phyloP scores from a whole-genome alignment of 2,797 vertebrate species.

The Garrulus glandarius region DNA sequence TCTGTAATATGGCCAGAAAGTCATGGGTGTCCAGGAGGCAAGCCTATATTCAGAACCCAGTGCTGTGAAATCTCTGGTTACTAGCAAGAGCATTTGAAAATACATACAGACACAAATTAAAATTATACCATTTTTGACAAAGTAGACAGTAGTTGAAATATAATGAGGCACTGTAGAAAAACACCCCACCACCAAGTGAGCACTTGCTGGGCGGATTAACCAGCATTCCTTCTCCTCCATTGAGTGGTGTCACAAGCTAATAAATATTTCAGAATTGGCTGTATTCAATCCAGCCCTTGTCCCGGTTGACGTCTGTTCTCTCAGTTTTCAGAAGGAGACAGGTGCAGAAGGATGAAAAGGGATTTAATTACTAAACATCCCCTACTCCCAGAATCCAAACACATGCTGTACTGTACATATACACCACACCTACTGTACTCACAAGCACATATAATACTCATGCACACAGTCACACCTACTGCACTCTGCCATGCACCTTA shows the following conservation, averaged over 20 bases:
- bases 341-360: constrained; percentile 93
- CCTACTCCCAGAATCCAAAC: constrained; percentile 77
- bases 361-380: constrained; percentile 97
- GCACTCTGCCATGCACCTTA: not conserved
- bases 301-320: constrained; percentile 90
- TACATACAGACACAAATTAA: constrained; percentile 67
- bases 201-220: constrained; percentile 81
- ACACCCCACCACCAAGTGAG: constrained; percentile 70
- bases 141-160: constrained; percentile 73
- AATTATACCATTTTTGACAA: constrained; percentile 71
- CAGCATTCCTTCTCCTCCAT: constrained; percentile 87
- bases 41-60: not conserved
- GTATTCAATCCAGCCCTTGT: constrained; percentile 87
- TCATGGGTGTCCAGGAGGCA: not conserved
- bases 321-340: constrained; percentile 91
- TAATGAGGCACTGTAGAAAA: constrained; percentile 77
- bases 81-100: constrained; percentile 35
- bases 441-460: not conserved
- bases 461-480: constrained; percentile 46
- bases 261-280: constrained; percentile 99
- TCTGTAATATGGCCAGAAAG: not conserved
- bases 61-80: constrained; percentile 45
- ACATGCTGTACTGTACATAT: constrained; percentile 71
- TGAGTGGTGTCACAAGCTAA: constrained; percentile 92
- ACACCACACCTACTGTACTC: constrained; percentile 58